Evolutionary conservation across 2,113 vertebrate species (phyloP).

Genomic region (Gorsachius goisagi): DNA sequence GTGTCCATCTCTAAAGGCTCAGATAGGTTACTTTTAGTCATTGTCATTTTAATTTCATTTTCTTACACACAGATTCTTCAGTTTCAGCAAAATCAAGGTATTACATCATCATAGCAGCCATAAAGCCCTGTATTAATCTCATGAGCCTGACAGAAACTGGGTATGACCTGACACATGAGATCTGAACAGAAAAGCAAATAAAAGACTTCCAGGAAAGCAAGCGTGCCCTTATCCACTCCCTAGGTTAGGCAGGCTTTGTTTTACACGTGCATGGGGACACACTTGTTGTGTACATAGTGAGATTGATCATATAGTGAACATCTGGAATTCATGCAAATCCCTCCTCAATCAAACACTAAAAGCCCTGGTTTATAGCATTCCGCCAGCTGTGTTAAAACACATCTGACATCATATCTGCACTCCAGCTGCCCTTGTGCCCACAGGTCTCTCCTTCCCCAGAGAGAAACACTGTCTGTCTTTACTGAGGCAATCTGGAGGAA

Average conservation of each 20-base stretch:
- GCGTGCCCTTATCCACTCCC: not conserved
- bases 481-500: not conserved
- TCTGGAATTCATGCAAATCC: constrained; percentile 56
- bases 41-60: not conserved
- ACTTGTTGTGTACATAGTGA: not conserved
- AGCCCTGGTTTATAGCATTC: not conserved
- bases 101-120: not conserved
- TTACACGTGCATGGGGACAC: constrained; percentile 21
- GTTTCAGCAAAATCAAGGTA: not conserved
- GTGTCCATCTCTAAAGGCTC: not conserved
- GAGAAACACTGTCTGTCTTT: not conserved
- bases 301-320: constrained; percentile 37
- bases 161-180: not conserved
- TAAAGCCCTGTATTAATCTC: not conserved
- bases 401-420: constrained; percentile 37
- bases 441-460: not conserved
- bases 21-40: not conserved
- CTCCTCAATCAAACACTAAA: constrained; percentile 16
- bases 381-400: constrained; percentile 42
- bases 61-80: not conserved
- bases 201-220: constrained; percentile 24
- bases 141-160: not conserved
- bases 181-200: constrained; percentile 13
- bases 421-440: constrained; percentile 36
- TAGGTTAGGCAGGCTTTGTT: constrained; percentile 33